Conservation (phyloP, 1,140 invertebrate species). For the Psilanteris sp. region DNA sequence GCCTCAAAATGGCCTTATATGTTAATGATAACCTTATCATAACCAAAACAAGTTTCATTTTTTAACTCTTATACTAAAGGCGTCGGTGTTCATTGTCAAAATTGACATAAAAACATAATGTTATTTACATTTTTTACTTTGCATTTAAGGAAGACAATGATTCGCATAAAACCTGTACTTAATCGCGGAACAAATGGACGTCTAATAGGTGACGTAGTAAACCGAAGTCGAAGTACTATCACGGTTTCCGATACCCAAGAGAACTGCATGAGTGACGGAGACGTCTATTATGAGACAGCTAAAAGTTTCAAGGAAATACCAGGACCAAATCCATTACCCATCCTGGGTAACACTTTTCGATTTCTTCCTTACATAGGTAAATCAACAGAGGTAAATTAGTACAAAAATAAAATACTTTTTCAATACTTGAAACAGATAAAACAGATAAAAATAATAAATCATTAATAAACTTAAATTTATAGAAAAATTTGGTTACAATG, state of each 20-base stretch:
- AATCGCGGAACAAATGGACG: slow-evolving; percentile 46
- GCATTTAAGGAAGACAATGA: no score
- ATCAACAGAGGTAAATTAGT: background rate
- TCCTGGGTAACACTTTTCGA: slow-evolving; percentile 77
- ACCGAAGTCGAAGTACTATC: slow-evolving; percentile 44
- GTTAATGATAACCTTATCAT: no score
- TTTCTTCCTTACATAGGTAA: slow-evolving; percentile 82
- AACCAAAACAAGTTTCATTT: no score
- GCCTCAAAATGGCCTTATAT: no score
- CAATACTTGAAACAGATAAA: no score
- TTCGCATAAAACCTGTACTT: slow-evolving; percentile 42
- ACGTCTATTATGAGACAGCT: slow-evolving; percentile 25
- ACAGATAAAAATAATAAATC: no score
- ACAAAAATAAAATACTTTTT: slow-evolving; percentile 1
- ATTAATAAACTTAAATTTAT: no score
- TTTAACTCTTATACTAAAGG: no score
- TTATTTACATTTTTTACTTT: no score
- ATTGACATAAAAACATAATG: no score
- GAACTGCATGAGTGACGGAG: slow-evolving; percentile 40
- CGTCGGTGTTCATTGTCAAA: no score
- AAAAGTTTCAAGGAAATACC: slow-evolving; percentile 78
- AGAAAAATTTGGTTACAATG: no score
- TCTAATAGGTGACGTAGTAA: slow-evolving; percentile 18
- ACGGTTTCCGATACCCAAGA: slow-evolving; percentile 35
- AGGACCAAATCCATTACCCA: slow-evolving; percentile 76